These are phyloP conservation scores for Ficedula albicollis DNA, from an alignment of 2,797 vertebrate genomes.

Conservation along the genomic window DNA sequence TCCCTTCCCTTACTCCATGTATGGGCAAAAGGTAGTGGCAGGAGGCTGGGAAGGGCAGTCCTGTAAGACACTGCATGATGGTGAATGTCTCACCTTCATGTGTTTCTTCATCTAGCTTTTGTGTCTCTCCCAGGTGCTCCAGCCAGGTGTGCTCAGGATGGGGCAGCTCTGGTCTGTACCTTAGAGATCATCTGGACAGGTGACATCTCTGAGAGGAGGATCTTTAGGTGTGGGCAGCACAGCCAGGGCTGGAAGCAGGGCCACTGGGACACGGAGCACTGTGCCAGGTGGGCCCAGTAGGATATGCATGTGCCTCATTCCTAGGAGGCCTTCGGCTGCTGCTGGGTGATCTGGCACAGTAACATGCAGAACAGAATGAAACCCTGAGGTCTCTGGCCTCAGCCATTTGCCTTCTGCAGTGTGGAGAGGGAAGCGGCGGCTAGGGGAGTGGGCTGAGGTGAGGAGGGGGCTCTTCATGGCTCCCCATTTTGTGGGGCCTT, in stretches of 20 bases:
- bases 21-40: neutral
- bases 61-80: neutral
- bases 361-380: neutral
- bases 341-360: neutral
- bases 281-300: fast-evolving
- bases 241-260: neutral
- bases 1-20: neutral
- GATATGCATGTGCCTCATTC: fast-evolving
- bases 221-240: neutral
- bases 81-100: neutral
- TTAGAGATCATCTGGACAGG: neutral
- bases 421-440: neutral
- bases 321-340: neutral
- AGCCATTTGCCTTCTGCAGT: fast-evolving
- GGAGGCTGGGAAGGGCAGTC: neutral
- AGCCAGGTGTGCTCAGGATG: neutral
- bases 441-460: neutral
- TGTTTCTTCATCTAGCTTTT: neutral
- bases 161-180: neutral
- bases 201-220: neutral
- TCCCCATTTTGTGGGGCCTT: neutral
- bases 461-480: neutral
- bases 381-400: neutral
- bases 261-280: fast-evolving
- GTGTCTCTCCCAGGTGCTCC: neutral